Conservation (phyloP, 1,140 invertebrate genomes). For the Bombus breviceps region DNA sequence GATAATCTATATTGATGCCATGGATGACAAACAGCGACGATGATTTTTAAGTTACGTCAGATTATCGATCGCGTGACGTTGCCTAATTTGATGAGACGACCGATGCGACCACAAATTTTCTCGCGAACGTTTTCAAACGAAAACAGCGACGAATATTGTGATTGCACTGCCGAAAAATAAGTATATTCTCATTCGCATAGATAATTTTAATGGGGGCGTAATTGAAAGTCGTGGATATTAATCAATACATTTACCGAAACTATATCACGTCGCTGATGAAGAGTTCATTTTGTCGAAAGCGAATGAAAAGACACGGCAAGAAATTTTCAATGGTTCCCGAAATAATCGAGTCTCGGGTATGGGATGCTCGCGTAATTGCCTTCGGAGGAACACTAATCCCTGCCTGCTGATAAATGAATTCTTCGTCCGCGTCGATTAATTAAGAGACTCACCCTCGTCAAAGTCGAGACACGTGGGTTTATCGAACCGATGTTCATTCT, state of each 20-base stretch:
- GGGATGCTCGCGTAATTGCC: not conserved
- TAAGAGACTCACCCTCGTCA: not conserved
- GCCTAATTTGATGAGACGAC: not conserved
- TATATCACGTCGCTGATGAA: not conserved
- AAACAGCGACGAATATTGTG: not conserved
- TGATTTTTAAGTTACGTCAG: slow-evolving; percentile 8
- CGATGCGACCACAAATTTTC: not conserved
- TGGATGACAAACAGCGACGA: slow-evolving; percentile 5
- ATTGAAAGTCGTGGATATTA: not conserved
- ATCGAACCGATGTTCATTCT: not conserved
- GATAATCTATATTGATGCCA: slow-evolving; percentile 31
- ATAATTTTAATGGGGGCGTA: not conserved
- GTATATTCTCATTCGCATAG: not conserved
- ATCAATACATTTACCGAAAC: not conserved
- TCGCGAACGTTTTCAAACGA: not conserved
- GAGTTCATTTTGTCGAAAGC: not conserved
- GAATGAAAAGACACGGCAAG: not conserved
- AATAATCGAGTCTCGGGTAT: not conserved
- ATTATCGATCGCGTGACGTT: not conserved
- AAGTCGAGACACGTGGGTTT: not conserved
- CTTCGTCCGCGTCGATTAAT: slow-evolving; percentile 11
- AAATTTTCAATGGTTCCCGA: not conserved
- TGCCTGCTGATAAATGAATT: slow-evolving; percentile 30
- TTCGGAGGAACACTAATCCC: not conserved
- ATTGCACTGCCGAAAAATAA: not conserved